These are phyloP conservation scores for Cherax quadricarinatus DNA, from an alignment of 1,140 invertebrate genomes.

Conservation along the genomic window DNA sequence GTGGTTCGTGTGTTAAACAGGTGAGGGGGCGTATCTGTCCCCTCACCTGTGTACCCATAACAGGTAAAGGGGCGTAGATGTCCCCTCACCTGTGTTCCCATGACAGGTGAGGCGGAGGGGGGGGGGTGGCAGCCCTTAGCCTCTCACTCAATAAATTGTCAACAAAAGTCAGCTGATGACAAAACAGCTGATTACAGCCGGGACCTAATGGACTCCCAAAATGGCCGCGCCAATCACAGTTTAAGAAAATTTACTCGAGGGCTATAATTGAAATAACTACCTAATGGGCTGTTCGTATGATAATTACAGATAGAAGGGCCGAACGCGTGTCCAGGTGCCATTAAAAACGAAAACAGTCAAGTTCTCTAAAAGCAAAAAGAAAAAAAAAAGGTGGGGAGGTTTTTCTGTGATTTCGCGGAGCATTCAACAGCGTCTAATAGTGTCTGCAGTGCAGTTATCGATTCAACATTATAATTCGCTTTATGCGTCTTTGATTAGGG, in stretches of 20 bases:
- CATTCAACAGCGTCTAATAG: neutral
- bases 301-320: neutral
- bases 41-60: no score
- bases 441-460: slow-evolving; percentile 9
- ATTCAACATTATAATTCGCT: neutral
- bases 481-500: neutral
- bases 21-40: no score
- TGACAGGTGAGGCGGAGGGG: neutral
- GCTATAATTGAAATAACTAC: slow-evolving; percentile 8
- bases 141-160: neutral
- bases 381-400: neutral
- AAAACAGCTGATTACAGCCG: slow-evolving; percentile 5
- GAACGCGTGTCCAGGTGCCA: neutral
- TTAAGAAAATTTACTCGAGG: neutral
- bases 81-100: neutral
- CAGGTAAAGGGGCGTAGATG: no score
- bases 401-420: neutral
- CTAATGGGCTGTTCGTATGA: slow-evolving; percentile 16
- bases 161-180: slow-evolving; percentile 4
- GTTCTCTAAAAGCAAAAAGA: neutral
- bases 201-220: neutral
- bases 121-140: neutral
- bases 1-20: no score
- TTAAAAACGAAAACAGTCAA: slow-evolving; percentile 5
- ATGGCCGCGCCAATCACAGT: slow-evolving; percentile 1